Percentiles rank a stretch among this genome's conserved stretches.
Evolutionary conservation across 2,888 invertebrate species (phyloP).

Genomic region (Biston stratarius): DNA sequence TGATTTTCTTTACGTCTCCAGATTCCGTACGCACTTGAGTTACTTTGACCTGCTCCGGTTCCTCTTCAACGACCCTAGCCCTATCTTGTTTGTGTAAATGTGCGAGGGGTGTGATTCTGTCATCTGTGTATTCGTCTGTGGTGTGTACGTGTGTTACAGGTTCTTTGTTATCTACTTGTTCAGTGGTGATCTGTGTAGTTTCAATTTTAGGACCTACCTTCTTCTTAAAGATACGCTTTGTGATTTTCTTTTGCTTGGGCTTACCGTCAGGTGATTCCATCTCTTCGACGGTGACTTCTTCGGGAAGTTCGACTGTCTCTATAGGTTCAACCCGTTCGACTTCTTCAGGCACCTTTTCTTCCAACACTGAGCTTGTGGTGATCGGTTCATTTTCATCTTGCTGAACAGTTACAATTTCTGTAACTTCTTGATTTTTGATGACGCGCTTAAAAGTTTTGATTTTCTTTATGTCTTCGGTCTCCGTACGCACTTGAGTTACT

Average conservation of each 20-base stretch:
- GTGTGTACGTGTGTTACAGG: neutral
- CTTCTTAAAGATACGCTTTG: neutral
- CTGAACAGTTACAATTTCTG: constrained; percentile 73
- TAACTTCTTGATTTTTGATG: constrained; percentile 65
- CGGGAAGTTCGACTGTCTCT: constrained; percentile 37
- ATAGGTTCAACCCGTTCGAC: no score
- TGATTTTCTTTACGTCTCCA: neutral
- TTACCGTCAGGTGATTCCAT: neutral
- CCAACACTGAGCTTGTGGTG: constrained; percentile 52
- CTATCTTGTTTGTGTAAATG: neutral
- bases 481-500: constrained; percentile 48
- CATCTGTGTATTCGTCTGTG: neutral
- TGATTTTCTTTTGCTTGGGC: neutral
- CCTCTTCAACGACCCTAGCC: neutral
- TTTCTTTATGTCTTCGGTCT: constrained; percentile 59
- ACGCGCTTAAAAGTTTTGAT: constrained; percentile 52
- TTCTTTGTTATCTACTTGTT: neutral
- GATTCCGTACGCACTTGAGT: neutral
- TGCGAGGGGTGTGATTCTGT: neutral
- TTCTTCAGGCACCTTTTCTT: no score
- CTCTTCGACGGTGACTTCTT: neutral
- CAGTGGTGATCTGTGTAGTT: neutral
- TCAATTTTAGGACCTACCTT: neutral
- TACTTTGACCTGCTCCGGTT: neutral
- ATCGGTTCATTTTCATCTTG: constrained; percentile 66